Base-by-base conservation (phyloP, 2,113 vertebrate species). In the Thalassoma bifasciatum region DNA sequence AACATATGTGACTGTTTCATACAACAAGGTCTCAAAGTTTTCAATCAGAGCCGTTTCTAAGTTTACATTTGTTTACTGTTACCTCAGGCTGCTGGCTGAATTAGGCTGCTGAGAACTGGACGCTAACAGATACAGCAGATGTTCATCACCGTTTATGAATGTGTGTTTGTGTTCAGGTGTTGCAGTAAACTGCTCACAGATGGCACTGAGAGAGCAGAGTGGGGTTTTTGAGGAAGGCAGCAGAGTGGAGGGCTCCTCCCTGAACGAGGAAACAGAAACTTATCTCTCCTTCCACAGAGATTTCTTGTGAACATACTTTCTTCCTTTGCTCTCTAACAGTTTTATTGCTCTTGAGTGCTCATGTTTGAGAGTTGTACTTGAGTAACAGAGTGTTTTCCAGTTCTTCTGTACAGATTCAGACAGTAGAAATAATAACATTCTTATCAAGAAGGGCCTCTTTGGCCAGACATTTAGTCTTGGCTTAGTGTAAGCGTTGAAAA, bases 191-290 rank as follows among this genome's bases (percentile, higher is more conserved):
- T 72, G 57, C 58, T 75, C 22, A 52, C 77, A 83, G 66, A 75
- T 81, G 77, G 44, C 50, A 17, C 2, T 61, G 19, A 40, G 14
- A 14, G 40, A 46, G 56, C 50, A 52, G 54, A 51, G 22, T 14
- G 21, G 10, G 36, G 64, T 26, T 23, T 50, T 26, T 40, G 49
- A 12, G 42, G 66, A 56, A 51, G 61, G 51, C 54, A 56, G 54
- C 16, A n/a, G 10, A 40, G 38, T 1, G 9, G 38, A 12, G 44
- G 36, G 44, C 14, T 42, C 46, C 24, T 59, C 34, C 44, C 11
- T 53, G 59, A 72, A 47, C 54, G 47, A 66, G 71, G 79, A 81
- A 75, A 83, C 56, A 72, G 49, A 87, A 59, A 75, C 70, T 53
- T 57, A 80, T 66, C 58, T 24, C 10, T 65, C 23, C 9, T 57